Base-by-base conservation (phyloP, 2,113 vertebrate genomes). In the Festucalex cinctus region DNA sequence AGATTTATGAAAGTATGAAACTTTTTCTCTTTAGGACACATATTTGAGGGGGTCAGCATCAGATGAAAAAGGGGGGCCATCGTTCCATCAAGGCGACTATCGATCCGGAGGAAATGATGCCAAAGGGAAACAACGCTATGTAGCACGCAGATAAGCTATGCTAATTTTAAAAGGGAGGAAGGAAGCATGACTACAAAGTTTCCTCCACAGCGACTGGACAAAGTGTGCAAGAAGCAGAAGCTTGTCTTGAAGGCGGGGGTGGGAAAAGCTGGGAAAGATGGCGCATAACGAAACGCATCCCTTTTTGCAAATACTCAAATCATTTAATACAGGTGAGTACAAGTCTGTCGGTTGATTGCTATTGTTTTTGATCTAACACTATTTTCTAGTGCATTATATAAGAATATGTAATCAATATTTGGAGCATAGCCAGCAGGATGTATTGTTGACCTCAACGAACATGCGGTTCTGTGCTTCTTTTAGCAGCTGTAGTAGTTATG, bases 101-200 rank as follows among this genome's bases (percentile, higher is more conserved):
- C 90, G 88, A 89, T 89, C 62, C 46, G 22, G 70, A 92, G 95
- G 95, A 97, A 98, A 93, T 96, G 94, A 97, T 94, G 93, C 76
- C 17, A 93, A 93, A 89, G 95, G 96, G 95, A 98, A 97, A 92
- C 90, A 78, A 80, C 91, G 91, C 91, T 94, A 74, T 85, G 95
- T 92, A 87, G 91, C 88, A 91, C 88, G 77, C 92, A 94, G 96
- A 98, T 98, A 98, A 98, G 94, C 80, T 71, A 84, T 66, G 89
- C 94, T 96, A 95, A 91, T 94, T 96, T 94, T 88, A 89, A 85
- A 94, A 88, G 88, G 85, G 91, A 91, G 94, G 94, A 95, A 96
- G 96, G 96, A 98, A 98, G 92, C 53, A 76, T 92, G 93, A 95
- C 93, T 91, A 89, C 92, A 91, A 93, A 86, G 92, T 93, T 97